Evolutionary conservation across 2,797 vertebrate genomes (phyloP), one percentile per base, ranked within the genome.

Genomic region (Anableps anableps): DNA sequence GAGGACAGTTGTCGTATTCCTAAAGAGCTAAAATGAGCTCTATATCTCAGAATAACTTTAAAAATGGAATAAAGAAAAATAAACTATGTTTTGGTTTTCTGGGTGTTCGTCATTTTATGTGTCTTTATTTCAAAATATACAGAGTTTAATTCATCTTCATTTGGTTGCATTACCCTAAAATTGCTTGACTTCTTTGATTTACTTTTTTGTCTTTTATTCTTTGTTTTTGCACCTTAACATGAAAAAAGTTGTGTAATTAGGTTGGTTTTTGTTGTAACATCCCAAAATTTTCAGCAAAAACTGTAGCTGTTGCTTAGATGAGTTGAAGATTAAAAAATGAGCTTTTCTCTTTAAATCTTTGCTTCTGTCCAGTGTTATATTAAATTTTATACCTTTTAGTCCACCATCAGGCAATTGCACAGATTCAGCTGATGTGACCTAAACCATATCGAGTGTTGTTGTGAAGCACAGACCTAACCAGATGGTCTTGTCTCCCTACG

Each of bases 401-500:
- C 17, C 2, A 1, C 60, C 29, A 1, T 64, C 19, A 34, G 31
- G 60, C 34, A 19, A 34, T 64, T 36, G 72, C 38, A 31, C 26
- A 41, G 31, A 34, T 43, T 78, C 60, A 26, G 58, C 60, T 77
- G 74, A 70, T 19, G 21, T 26, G 19, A 19, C 81, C 31, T n/a
- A 34, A 75, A 31, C 38, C 72, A 21, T 81, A 73, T 82, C 79
- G 41, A 64, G 55, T 80, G 78, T 76, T 45, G 76, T 48, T 58
- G 21, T 74, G 77, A 80, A 76, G 72, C 36, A 11, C 51, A 72
- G 58, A 75, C 76, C 75, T 0, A 29, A 68, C 31, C 83, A 90
- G 82, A 90, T 88, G 86, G 80, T 2, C 80, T 43, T 38, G 2
- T 47, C 38, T 81, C 38, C 36, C 51, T 23, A 62, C 10, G 8